Percentiles rank a stretch among this genome's conserved stretches.
These are phyloP conservation scores for Andrena bucephala DNA, from an alignment of 2,888 invertebrate species.

Conservation along the genomic window DNA sequence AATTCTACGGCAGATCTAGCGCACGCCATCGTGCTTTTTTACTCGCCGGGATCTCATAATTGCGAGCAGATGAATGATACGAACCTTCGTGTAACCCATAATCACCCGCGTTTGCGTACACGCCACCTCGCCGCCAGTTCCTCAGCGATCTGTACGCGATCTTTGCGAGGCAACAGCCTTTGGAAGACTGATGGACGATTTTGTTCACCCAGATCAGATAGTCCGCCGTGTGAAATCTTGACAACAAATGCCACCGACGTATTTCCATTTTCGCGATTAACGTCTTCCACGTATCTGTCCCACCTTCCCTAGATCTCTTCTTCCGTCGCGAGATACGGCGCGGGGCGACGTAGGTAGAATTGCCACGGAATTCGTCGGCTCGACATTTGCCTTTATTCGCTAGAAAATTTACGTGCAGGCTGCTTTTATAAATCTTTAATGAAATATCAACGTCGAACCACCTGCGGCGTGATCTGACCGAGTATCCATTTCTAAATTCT, in stretches of 20 bases:
- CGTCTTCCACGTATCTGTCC: not conserved
- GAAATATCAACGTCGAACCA: no score
- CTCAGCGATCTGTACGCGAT: slow-evolving; percentile 34
- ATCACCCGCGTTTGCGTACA: not conserved
- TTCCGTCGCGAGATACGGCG: not conserved
- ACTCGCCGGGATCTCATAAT: not conserved
- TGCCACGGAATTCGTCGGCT: not conserved
- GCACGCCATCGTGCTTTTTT: not conserved
- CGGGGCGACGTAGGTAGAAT: no score
- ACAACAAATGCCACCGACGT: not conserved
- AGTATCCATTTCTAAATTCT: not conserved
- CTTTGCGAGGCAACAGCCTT: slow-evolving; percentile 53
- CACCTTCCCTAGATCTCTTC: not conserved
- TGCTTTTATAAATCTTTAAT: slow-evolving; percentile 5
- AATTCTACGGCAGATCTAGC: not conserved
- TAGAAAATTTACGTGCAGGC: not conserved
- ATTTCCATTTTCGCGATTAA: slow-evolving; percentile 14
- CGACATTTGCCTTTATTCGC: not conserved
- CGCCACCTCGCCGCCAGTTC: slow-evolving; percentile 11
- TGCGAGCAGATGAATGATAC: slow-evolving; percentile 12
- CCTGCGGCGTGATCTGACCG: not conserved
- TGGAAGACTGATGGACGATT: slow-evolving; percentile 55
- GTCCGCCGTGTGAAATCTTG: slow-evolving; percentile 37
- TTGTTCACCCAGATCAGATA: slow-evolving; percentile 16
- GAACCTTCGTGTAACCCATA: slow-evolving; percentile 59